Base-by-base conservation (phyloP, 2,797 vertebrate species). In the Sebastes diaconus region DNA sequence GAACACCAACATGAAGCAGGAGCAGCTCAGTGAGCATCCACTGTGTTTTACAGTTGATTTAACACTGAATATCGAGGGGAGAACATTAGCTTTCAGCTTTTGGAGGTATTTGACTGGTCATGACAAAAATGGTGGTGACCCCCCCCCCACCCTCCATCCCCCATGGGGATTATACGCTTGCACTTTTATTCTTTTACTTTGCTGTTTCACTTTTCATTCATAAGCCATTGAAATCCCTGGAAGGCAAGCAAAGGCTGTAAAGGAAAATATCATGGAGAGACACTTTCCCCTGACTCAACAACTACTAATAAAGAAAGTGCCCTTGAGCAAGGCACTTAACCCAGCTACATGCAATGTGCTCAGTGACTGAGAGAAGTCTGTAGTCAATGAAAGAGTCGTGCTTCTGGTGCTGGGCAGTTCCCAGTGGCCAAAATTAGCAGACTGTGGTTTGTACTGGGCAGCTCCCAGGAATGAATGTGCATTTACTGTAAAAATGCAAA, bases 401-500 rank as follows among this genome's bases (percentile, higher is more conserved):
- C 73, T 73, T 60, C 59, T 86, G 73, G 52, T 79, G 67, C 64
- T 73, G 84, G 84, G 88, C 84, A 71, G 65, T 75, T 92, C 83
- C 90, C 84, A 78, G 55, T 75, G 77, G 84, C 83, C 84, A 84
- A 74, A 91, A 84, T 88, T 88, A 92, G 87, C 72, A 63, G 55
- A 66, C 36, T 85, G 88, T 80, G 91, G 88, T 85, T 72, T 72
- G 24, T 36, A 77, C 77, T 79, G 86, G 87, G 86, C 87, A 82
- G 88, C 80, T 81, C 59, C 80, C 68, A 73, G 81, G 82, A 86
- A 87, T 84, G 87, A 91, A 90, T 80, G 86, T 81, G 81, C 87
- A 87, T 90, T 68, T 76, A 85, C 85, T 79, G 68, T 71, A 36
- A 80, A 87, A 93, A 88, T 79, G 84, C 88, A 90, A 89, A 87